Conservation (phyloP, 2,888 invertebrate genomes). For the Megamerina dolium region DNA sequence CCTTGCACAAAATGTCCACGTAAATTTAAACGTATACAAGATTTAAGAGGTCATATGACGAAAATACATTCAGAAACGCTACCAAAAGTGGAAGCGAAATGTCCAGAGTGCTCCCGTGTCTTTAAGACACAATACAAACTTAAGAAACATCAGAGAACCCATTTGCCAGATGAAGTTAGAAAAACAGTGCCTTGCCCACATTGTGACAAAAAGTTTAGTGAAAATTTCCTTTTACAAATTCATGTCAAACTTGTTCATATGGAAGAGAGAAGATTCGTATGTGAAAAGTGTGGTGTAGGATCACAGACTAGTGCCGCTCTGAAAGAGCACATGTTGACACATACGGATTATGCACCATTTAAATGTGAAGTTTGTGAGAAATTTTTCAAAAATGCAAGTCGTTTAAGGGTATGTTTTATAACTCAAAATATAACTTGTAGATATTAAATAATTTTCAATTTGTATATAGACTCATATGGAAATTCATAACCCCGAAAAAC, state of each 20-base stretch:
- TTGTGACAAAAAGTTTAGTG: slow-evolving; percentile 38
- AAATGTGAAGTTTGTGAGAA: slow-evolving; percentile 35
- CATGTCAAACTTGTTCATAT: slow-evolving; percentile 38
- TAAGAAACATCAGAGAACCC: slow-evolving; percentile 8
- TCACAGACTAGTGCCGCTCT: slow-evolving; percentile 49
- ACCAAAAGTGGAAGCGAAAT: neutral
- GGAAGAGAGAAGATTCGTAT: slow-evolving; percentile 48
- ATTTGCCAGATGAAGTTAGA: slow-evolving; percentile 24
- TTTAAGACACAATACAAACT: slow-evolving; percentile 9
- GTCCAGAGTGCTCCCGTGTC: slow-evolving; percentile 11
- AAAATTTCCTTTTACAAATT: slow-evolving; percentile 21
- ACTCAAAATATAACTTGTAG: neutral
- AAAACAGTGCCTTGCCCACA: slow-evolving; percentile 28
- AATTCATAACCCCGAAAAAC: slow-evolving; percentile 43
- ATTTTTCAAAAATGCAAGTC: slow-evolving; percentile 37
- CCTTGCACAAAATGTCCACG: slow-evolving; percentile 1
- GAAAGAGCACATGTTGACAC: slow-evolving; percentile 50
- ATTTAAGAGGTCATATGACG: slow-evolving; percentile 19
- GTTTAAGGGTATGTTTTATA: slow-evolving; percentile 20
- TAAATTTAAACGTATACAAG: slow-evolving; percentile 1
- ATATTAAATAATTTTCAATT: neutral
- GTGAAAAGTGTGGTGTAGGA: slow-evolving; percentile 50
- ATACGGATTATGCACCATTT: slow-evolving; percentile 47
- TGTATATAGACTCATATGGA: slow-evolving; percentile 36
- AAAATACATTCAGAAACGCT: slow-evolving; percentile 10